Evolutionary conservation across 2,797 vertebrate species (phyloP), one percentile per base, ranked within the genome.

Genomic region (Crax fasciolata): DNA sequence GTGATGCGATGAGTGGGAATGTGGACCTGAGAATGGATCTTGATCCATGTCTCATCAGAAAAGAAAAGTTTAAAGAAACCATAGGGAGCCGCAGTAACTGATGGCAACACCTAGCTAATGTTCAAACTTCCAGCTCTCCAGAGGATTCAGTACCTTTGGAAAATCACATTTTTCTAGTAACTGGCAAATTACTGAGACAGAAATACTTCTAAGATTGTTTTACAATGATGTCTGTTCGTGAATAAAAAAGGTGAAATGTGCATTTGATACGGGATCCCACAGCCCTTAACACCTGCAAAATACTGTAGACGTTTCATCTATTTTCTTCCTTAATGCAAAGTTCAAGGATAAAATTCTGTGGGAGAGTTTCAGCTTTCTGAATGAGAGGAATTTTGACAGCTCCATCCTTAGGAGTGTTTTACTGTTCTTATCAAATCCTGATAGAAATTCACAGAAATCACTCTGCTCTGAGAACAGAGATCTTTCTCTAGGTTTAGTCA

Each of bases 261-360:
- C 21, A 44, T 4, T 1, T 66, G 6, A 15, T 70, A 35, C 0
- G 2, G 9, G 28, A 87, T 82, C 81, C 41, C 11, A 3, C 30
- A 41, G 35, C 14, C 24, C 13, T 9, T 66, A 76, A 57, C 24
- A 48, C 24, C 55, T 70, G 57, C 28, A 87, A 73, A 87, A 62
- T 41, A 25, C 43, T 30, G 8, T 1, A 57, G 13, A 1, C 4
- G 11, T 77, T 80, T 59, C 3, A 1, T 38, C 4, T 52, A 2
- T 52, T 32, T 80, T 66, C 25, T 61, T 87, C 49, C 32, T 85
- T 59, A 23, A 13, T 62, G 32, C 39, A 65, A 63, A 87, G 44
- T 67, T 43, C 16, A 67, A 4, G 51, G 41, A 57, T 8, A 63
- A 61, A 90, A 38, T 13, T 84, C 38, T 68, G 27, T 21, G 25